Conservation (phyloP, 2,888 invertebrate species). For the Pinctada fucata region DNA sequence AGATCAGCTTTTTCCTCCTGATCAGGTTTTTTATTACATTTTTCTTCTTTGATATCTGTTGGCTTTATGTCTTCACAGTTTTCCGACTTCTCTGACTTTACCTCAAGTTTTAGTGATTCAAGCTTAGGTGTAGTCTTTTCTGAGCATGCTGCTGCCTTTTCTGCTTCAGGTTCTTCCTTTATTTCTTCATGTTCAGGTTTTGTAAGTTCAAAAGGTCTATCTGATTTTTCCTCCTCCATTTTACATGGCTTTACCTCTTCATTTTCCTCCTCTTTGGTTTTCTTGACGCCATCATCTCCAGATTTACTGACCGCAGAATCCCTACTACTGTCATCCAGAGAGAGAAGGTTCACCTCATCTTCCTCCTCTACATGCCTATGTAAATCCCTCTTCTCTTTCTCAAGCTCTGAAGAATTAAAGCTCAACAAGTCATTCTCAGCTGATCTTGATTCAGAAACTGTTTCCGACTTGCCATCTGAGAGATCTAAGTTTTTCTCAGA, state of each 20-base stretch:
- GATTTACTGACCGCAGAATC: background rate
- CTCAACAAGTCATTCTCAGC: background rate
- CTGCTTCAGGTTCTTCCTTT: background rate
- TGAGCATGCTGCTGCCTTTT: background rate
- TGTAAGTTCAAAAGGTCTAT: no score
- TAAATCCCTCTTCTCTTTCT: conserved; percentile 6
- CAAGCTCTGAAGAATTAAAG: background rate
- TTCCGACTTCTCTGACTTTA: background rate
- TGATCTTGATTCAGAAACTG: no score
- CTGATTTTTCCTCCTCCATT: background rate
- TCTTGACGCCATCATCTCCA: background rate
- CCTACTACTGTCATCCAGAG: conserved; percentile 2
- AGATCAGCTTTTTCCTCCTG: conserved; percentile 12
- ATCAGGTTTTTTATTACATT: conserved; percentile 30
- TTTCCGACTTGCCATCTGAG: no score
- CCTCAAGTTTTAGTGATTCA: no score
- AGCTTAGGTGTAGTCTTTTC: no score
- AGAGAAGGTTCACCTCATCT: conserved; percentile 10
- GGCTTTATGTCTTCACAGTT: conserved; percentile 9
- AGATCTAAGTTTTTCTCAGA: no score
- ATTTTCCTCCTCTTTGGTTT: background rate
- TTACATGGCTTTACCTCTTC: conserved; percentile 3
- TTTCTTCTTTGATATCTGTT: conserved; percentile 3
- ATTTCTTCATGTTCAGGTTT: no score
- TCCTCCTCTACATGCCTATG: conserved; percentile 20